A percentile compares a stretch with the other conserved stretches of the same genome.
These are phyloP conservation scores for Nymphalis urticae DNA, from an alignment of 2,888 invertebrate species.

Conservation along the genomic window DNA sequence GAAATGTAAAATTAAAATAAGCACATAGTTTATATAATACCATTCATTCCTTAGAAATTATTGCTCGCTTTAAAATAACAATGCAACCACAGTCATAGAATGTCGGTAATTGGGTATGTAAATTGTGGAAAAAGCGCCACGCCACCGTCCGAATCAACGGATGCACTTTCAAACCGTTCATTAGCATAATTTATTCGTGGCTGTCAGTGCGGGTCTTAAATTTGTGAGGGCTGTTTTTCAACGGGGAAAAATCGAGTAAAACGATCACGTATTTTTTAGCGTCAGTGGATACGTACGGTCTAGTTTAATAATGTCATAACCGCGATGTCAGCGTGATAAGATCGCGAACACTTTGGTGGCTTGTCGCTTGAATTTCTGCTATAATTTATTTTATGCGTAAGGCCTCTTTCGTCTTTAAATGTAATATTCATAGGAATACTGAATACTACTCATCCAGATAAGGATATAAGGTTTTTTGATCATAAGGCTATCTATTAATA, in stretches of 20 bases:
- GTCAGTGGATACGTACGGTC: slow-evolving; percentile 56
- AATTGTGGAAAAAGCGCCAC: slow-evolving; percentile 62
- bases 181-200: slow-evolving; percentile 79
- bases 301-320: slow-evolving; percentile 79
- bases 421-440: slow-evolving; percentile 14
- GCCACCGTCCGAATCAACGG: slow-evolving; percentile 70
- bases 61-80: slow-evolving; percentile 22
- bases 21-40: slow-evolving; percentile 5
- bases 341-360: slow-evolving; percentile 58
- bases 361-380: slow-evolving; percentile 60
- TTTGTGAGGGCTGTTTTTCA: slow-evolving; percentile 75
- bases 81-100: slow-evolving; percentile 36
- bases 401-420: slow-evolving; percentile 46
- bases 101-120: slow-evolving; percentile 63
- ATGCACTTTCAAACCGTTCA: slow-evolving; percentile 77
- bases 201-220: slow-evolving; percentile 78
- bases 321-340: slow-evolving; percentile 60
- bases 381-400: slow-evolving; percentile 71
- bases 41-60: slow-evolving; percentile 13
- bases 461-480: neutral
- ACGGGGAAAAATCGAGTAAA: slow-evolving; percentile 69
- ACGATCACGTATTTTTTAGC: slow-evolving; percentile 78
- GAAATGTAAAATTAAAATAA: neutral
- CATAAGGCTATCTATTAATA: neutral
- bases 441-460: neutral